phyloP scores from a whole-genome alignment of 2,888 invertebrate species.

The Diaperis boleti region DNA sequence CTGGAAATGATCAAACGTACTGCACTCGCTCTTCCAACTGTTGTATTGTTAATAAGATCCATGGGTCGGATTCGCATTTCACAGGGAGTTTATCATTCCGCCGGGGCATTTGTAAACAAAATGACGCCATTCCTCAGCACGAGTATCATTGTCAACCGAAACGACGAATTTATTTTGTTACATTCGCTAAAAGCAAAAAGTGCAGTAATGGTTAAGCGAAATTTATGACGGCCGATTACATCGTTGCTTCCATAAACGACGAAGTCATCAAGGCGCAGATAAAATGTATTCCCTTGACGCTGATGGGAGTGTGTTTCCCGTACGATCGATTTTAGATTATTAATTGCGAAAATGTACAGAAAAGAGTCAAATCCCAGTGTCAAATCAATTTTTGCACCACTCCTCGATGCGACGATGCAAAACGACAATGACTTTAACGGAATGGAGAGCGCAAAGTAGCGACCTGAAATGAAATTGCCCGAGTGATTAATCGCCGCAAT shows the following conservation, averaged over 20 bases:
- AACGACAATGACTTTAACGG: constrained; percentile 30
- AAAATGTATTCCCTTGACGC: constrained; percentile 25
- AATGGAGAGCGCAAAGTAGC: constrained; percentile 48
- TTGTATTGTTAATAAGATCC: constrained; percentile 14
- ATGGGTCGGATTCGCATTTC: not conserved
- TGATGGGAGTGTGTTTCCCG: constrained; percentile 3
- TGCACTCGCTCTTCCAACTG: not conserved
- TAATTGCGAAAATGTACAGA: constrained; percentile 23
- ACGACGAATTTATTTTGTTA: constrained; percentile 21
- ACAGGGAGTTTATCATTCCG: constrained; percentile 1
- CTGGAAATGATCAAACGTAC: not conserved
- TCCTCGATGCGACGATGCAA: constrained; percentile 18
- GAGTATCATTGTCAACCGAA: constrained; percentile 12
- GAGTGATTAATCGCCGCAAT: constrained; percentile 64
- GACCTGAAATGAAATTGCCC: constrained; percentile 62
- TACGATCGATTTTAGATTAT: constrained; percentile 27
- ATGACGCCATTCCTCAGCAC: constrained; percentile 8
- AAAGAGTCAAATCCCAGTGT: not conserved
- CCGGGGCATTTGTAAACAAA: not conserved
- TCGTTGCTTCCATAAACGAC: constrained; percentile 38
- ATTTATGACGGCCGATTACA: constrained; percentile 35
- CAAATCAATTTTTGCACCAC: constrained; percentile 26
- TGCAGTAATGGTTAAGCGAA: constrained; percentile 22
- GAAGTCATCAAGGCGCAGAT: constrained; percentile 31
- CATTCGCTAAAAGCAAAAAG: constrained; percentile 25